phyloP scores from a whole-genome alignment of 2,888 invertebrate species.

The Phalera bucephala region DNA sequence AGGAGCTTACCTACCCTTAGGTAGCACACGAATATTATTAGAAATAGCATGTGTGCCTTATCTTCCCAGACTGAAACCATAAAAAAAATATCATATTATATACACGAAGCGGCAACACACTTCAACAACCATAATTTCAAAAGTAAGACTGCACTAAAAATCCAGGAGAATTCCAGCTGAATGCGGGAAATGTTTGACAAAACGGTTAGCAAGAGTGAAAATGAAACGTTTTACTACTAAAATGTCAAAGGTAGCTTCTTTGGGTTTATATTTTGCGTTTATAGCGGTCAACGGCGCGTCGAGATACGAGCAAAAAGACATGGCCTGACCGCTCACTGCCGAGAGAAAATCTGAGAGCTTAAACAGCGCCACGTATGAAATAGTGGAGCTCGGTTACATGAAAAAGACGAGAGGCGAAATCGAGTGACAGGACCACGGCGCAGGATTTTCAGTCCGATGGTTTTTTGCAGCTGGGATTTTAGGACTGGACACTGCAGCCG shows the following conservation, averaged over 20 bases:
- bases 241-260: slow-evolving; percentile 81
- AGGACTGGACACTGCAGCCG: slow-evolving; percentile 62
- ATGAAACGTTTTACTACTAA: slow-evolving; percentile 75
- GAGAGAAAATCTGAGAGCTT: slow-evolving; percentile 82
- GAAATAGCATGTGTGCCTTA: no score
- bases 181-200: slow-evolving; percentile 56
- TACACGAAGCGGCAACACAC: background rate
- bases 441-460: slow-evolving; percentile 75
- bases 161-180: slow-evolving; percentile 41
- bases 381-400: slow-evolving; percentile 81
- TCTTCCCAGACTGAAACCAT: no score
- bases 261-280: slow-evolving; percentile 82
- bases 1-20: no score
- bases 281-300: slow-evolving; percentile 76
- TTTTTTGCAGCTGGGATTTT: slow-evolving; percentile 75
- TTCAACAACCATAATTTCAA: slow-evolving; percentile 13
- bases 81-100: background rate
- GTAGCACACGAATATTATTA: no score
- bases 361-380: slow-evolving; percentile 82
- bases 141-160: slow-evolving; percentile 27
- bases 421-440: slow-evolving; percentile 78
- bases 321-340: slow-evolving; percentile 65
- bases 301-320: slow-evolving; percentile 73
- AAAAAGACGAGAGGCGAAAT: slow-evolving; percentile 82
- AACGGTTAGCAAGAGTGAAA: slow-evolving; percentile 62